These are phyloP conservation scores for Maconellicoccus hirsutus DNA, from an alignment of 1,140 invertebrate species.

Conservation along the genomic window DNA sequence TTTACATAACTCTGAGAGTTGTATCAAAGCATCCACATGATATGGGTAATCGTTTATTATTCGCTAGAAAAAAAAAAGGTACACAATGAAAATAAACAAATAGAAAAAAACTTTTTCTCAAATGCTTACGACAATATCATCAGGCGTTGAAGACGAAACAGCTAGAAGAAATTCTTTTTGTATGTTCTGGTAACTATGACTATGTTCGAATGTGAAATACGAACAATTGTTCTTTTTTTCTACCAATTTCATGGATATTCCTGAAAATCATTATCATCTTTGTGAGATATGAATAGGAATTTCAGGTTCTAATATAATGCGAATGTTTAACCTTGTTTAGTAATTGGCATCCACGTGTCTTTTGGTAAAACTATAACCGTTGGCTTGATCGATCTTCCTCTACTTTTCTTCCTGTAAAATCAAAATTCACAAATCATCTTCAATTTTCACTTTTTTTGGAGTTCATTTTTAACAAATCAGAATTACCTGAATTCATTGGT, in stretches of 20 bases:
- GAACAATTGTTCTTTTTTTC: conserved; percentile 40
- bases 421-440: background rate
- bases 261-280: conserved; percentile 32
- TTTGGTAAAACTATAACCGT: conserved; percentile 53
- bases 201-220: conserved; percentile 74
- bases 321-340: conserved; percentile 43
- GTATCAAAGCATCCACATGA: conserved; percentile 74
- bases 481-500: background rate
- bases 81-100: background rate
- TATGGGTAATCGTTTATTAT: conserved; percentile 66
- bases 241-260: conserved; percentile 59
- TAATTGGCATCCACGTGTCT: conserved; percentile 52
- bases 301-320: conserved; percentile 8
- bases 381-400: conserved; percentile 39
- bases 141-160: conserved; percentile 66
- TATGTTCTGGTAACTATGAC: conserved; percentile 56
- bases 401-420: conserved; percentile 43
- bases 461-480: background rate
- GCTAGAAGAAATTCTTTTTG: conserved; percentile 54
- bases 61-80: conserved; percentile 38
- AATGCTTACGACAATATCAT: conserved; percentile 58
- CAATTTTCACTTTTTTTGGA: background rate
- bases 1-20: conserved; percentile 68
- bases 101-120: background rate
- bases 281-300: no score